Evolutionary conservation across 2,888 invertebrate species (phyloP).

Genomic region (Aromia moschata): DNA sequence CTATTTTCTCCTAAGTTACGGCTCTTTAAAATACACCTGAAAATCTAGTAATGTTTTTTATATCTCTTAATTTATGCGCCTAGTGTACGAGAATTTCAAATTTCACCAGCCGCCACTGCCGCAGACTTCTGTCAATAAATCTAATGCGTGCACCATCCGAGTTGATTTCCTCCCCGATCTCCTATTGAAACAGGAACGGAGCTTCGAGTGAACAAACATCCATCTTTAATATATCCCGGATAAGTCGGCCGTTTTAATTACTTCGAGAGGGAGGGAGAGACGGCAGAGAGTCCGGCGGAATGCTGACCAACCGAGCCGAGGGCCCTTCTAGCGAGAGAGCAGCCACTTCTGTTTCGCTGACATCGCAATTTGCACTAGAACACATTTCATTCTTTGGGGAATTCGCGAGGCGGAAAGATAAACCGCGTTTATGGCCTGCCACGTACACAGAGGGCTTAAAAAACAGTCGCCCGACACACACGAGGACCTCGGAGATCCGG

Average conservation of each 20-base stretch:
- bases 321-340: not conserved
- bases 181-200: too few relatives aligned
- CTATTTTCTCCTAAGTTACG: too few relatives aligned
- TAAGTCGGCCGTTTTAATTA: slow-evolving; percentile 17
- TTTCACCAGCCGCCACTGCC: too few relatives aligned
- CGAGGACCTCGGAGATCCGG: not conserved
- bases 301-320: slow-evolving; percentile 9
- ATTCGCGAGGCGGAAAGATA: slow-evolving; percentile 7
- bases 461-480: slow-evolving; percentile 3
- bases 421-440: slow-evolving; percentile 11
- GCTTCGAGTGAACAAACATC: not conserved
- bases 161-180: too few relatives aligned
- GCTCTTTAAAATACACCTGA: too few relatives aligned
- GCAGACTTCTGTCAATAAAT: too few relatives aligned
- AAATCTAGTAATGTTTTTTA: too few relatives aligned
- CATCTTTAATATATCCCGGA: slow-evolving; percentile 2
- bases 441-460: slow-evolving; percentile 4
- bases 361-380: slow-evolving; percentile 20
- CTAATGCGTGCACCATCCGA: too few relatives aligned
- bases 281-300: too few relatives aligned
- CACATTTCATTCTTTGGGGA: slow-evolving; percentile 19
- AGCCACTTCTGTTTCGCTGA: slow-evolving; percentile 7
- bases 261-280: slow-evolving; percentile 10
- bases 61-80: too few relatives aligned
- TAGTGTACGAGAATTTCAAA: too few relatives aligned